phyloP scores from a whole-genome alignment of 2,113 vertebrate species.

The Taxidea taxus region DNA sequence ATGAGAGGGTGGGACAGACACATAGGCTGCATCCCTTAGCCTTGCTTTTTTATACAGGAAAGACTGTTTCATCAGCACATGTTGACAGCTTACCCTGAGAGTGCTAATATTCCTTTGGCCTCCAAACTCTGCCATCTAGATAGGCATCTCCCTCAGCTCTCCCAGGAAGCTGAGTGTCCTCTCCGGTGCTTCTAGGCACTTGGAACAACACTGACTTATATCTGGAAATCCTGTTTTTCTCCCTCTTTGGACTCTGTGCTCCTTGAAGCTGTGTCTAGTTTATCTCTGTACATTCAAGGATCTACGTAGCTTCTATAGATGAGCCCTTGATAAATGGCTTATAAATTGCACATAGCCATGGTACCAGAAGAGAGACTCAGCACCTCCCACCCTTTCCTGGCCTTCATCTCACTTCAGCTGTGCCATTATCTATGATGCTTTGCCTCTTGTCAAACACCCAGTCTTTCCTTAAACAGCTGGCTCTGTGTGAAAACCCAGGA shows the following conservation, averaged over 20 bases:
- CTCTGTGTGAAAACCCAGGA: background rate
- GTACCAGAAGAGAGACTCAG: background rate
- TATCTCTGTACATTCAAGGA: background rate
- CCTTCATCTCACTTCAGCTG: background rate
- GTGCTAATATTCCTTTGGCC: background rate
- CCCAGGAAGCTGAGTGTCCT: background rate
- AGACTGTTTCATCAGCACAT: background rate
- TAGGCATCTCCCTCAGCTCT: background rate
- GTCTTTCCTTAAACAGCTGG: background rate
- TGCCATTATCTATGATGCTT: background rate
- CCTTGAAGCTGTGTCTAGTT: background rate
- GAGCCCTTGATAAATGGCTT: background rate
- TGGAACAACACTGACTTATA: background rate
- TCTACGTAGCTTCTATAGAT: background rate
- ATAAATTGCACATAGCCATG: background rate
- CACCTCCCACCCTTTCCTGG: background rate
- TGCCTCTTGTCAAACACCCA: background rate
- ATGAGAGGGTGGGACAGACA: background rate
- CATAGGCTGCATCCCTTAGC: background rate
- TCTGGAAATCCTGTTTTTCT: background rate
- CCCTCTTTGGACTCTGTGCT: background rate
- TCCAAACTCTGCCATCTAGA: background rate
- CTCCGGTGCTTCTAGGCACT: background rate
- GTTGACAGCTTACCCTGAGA: background rate
- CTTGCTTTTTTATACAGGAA: background rate